phyloP scores from a whole-genome alignment of 2,888 invertebrate species.

The Dryadula phaetusa region DNA sequence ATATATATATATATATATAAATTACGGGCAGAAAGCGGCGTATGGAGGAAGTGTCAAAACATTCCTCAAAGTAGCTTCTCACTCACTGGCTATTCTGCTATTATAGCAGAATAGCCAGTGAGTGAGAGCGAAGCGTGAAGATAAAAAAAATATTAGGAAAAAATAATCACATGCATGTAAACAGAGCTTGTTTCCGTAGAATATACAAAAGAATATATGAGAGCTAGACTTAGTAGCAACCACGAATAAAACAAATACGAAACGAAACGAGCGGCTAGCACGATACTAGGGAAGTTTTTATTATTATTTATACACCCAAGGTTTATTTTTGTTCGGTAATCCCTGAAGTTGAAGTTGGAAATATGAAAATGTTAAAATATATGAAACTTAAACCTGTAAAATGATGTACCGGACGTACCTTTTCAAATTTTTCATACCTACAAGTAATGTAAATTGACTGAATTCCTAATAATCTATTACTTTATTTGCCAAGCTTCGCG shows the following conservation, averaged over 20 bases:
- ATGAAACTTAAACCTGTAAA: not conserved
- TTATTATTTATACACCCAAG: conserved; percentile 11
- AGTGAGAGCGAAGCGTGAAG: no score
- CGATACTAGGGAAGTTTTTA: conserved; percentile 25
- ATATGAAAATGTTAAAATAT: conserved; percentile 3
- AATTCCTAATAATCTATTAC: no score
- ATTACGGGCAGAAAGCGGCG: no score
- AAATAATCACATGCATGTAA: not conserved
- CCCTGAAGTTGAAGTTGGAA: conserved; percentile 8
- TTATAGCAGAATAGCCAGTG: no score
- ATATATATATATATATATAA: no score
- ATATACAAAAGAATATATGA: conserved; percentile 14
- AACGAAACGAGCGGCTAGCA: conserved; percentile 26
- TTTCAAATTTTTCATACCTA: no score
- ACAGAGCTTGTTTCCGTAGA: not conserved
- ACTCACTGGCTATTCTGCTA: no score
- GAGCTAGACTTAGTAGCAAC: conserved; percentile 13
- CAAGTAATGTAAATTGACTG: no score
- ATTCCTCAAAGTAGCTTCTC: no score
- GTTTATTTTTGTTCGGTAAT: conserved; percentile 16
- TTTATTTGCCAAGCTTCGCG: no score
- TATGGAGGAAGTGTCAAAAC: no score
- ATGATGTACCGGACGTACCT: not conserved
- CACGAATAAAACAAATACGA: conserved; percentile 12
- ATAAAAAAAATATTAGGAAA: not conserved